phyloP scores from a whole-genome alignment of 2,888 invertebrate genomes.

The Heliconius aoede region DNA sequence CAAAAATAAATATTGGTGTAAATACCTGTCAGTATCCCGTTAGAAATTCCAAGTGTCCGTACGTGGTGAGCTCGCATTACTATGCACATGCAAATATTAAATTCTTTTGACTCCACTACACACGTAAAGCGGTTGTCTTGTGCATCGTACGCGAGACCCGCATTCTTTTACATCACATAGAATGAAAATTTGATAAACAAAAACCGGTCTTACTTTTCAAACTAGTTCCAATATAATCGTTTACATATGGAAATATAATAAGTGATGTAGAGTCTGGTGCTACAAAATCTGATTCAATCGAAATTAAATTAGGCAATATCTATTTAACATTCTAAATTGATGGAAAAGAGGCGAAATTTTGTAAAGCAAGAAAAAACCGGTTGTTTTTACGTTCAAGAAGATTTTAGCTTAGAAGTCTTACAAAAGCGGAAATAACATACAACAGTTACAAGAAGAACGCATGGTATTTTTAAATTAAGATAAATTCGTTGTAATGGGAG shows the following conservation, averaged over 20 bases:
- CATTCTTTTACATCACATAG: constrained; percentile 40
- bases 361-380: no score
- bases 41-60: constrained; percentile 25
- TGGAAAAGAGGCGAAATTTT: no score
- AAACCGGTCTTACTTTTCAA: constrained; percentile 59
- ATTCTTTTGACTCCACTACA: constrained; percentile 21
- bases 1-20: constrained; percentile 12
- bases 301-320: not conserved
- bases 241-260: constrained; percentile 62
- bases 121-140: constrained; percentile 7
- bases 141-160: constrained; percentile 23
- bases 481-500: no score
- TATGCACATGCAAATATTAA: constrained; percentile 30
- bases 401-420: no score
- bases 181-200: constrained; percentile 58
- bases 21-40: constrained; percentile 22
- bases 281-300: not conserved
- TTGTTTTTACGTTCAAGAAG: no score
- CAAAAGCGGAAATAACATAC: no score
- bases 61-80: constrained; percentile 12
- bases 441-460: no score
- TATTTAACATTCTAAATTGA: no score
- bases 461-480: no score
- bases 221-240: constrained; percentile 48
- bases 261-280: not conserved